These are phyloP conservation scores for Laodelphax striatellus DNA, from an alignment of 1,140 invertebrate genomes.

Conservation along the genomic window DNA sequence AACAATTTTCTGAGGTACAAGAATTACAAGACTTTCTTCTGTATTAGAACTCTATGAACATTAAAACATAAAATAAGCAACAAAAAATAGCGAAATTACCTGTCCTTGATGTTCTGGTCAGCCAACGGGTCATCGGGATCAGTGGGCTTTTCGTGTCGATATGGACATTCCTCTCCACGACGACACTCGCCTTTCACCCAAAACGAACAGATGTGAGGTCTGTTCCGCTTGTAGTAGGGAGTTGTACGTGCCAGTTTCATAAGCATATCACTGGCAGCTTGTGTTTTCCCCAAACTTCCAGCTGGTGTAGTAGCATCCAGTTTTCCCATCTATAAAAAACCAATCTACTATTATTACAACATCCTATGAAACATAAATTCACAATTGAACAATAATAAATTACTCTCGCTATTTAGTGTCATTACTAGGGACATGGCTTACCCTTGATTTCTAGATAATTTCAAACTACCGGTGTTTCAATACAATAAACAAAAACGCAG, in stretches of 20 bases:
- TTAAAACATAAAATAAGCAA: no score
- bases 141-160: slow-evolving; percentile 97
- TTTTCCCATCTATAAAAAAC: slow-evolving; percentile 28
- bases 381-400: no score
- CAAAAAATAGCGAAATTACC: slow-evolving; percentile 24
- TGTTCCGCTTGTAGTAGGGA: slow-evolving; percentile 97
- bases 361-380: not conserved
- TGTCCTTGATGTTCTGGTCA: slow-evolving; percentile 98
- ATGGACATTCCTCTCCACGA: slow-evolving; percentile 98
- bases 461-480: no score
- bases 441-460: no score
- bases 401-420: no score
- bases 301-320: slow-evolving; percentile 28
- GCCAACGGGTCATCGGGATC: slow-evolving; percentile 98
- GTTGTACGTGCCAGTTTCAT: slow-evolving; percentile 91
- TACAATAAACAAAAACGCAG: no score
- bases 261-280: slow-evolving; percentile 77
- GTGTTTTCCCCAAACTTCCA: slow-evolving; percentile 53
- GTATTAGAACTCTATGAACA: no score
- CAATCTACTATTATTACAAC: not conserved
- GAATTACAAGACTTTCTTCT: no score
- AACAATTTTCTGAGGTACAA: no score
- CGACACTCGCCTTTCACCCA: slow-evolving; percentile 99
- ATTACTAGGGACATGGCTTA: no score
- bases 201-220: slow-evolving; percentile 98